phyloP scores from a whole-genome alignment of 2,797 vertebrate genomes.

The Sebastes variabilis region DNA sequence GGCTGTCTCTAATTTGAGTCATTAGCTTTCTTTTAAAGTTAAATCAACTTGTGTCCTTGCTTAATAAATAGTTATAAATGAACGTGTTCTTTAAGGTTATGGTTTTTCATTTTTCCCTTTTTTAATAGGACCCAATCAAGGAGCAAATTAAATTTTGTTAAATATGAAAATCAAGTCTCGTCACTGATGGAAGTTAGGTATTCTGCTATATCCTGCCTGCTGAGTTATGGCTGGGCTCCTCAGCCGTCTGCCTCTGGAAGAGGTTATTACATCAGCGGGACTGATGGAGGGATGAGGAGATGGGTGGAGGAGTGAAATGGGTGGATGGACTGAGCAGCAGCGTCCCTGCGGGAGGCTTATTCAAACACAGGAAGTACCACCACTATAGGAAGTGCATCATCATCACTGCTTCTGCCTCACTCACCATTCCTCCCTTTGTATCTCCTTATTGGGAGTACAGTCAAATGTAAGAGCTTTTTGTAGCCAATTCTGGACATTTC shows the following conservation, averaged over 20 bases:
- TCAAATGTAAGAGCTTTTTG: not conserved
- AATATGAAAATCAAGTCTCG: not conserved
- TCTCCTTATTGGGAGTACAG: not conserved
- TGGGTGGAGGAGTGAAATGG: conserved; percentile 5
- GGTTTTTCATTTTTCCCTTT: not conserved
- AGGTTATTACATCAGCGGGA: conserved; percentile 24
- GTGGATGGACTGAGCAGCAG: conserved; percentile 26
- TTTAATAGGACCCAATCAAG: not conserved
- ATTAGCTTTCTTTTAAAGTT: not conserved
- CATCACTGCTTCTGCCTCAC: conserved; percentile 23
- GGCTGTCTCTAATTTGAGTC: not conserved
- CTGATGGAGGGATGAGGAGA: conserved; percentile 10
- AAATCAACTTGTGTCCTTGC: not conserved
- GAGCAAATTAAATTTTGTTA: not conserved
- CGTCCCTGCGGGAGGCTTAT: conserved; percentile 38
- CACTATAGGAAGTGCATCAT: conserved; percentile 29
- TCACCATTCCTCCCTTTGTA: not conserved
- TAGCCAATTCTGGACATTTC: not conserved
- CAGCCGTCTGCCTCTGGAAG: not conserved
- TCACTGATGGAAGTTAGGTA: not conserved
- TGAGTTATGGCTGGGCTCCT: not conserved
- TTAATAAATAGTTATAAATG: not conserved
- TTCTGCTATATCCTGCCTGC: not conserved
- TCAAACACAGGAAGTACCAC: conserved; percentile 52
- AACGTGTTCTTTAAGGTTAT: not conserved